These are phyloP conservation scores for Rallus crepitans DNA, from an alignment of 2,797 vertebrate species.

Conservation along the genomic window DNA sequence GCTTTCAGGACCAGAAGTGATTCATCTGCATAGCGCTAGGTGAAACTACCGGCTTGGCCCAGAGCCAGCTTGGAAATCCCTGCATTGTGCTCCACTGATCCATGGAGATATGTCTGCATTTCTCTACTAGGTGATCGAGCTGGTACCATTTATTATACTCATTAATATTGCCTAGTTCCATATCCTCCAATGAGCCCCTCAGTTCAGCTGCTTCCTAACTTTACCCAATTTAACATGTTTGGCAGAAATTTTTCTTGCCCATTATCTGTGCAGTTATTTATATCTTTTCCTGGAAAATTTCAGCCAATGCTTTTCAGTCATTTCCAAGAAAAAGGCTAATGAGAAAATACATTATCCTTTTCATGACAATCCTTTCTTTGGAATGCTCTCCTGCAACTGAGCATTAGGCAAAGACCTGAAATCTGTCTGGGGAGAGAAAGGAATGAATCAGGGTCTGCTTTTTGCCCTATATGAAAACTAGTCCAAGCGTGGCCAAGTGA, in stretches of 20 bases:
- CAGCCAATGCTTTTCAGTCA: neutral
- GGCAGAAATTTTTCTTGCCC: constrained; percentile 32
- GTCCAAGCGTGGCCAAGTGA: neutral
- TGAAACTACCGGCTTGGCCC: neutral
- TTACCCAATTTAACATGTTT: neutral
- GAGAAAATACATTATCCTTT: constrained; percentile 20
- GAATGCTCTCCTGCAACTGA: neutral
- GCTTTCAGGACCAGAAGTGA: neutral
- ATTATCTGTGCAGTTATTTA: constrained; percentile 27
- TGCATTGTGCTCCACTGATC: neutral
- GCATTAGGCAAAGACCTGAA: constrained; percentile 33
- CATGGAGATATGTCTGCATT: neutral
- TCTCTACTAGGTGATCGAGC: neutral
- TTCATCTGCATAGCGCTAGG: accelerated
- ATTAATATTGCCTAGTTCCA: neutral
- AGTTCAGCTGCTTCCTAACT: neutral
- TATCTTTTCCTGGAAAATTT: constrained; percentile 19
- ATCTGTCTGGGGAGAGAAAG: neutral
- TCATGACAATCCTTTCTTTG: neutral
- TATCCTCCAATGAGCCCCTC: neutral
- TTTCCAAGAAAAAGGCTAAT: constrained; percentile 16
- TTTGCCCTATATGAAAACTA: constrained; percentile 2
- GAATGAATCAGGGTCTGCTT: neutral
- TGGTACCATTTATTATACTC: neutral
- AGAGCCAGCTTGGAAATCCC: neutral